Evolutionary conservation across 2,888 invertebrate genomes (phyloP), one percentile per base, ranked within the genome.

Genomic region (Ditula angustiorana): DNA sequence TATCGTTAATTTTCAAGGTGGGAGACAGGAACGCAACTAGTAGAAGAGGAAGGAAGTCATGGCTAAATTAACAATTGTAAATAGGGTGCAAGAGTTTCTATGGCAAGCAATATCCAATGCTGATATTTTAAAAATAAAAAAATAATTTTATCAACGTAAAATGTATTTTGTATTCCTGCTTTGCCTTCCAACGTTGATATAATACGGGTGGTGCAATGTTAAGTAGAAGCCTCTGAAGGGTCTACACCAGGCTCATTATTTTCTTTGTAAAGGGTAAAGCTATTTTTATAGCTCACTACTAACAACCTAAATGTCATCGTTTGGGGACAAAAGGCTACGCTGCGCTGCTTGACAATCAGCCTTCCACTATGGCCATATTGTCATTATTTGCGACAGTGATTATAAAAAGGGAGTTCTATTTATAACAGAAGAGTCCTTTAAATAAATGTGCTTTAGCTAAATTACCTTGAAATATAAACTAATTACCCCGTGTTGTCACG

Each of bases 211-310:
- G n/a, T 37, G 28, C 46, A 33, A 56, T 61, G 56, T 37, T 62
- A 49, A 62, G 61, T 62, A 41, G 44, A 19, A 10, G 19, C 41
- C n/a, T n/a, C n/a, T 19, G 41, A 19, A 41, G 19, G 41, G 41
- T 35, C 24, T n/a, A 47, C 28, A 30, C 49, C 49, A 62, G 41
- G 49, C 56, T 62, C 56, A 62, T 62, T 62, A 57, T 62, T 62
- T 62, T 24, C 62, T 50, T 62, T 49, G 49, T 37, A 62, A 62
- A 62, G 62, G 56, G 56, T 56, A 41, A 24, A 56, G 56, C 56
- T 62, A 62, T 62, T 57, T 62, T 62, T 57, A 37, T 49, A 49
- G 56, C 56, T 41, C 13, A 33, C 52, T 60, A 37, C 24, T 52
- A n/a, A n/a, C n/a, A 8, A 30, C 56, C 49, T 41, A 62, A 62